Evolutionary conservation across 1,140 invertebrate genomes (phyloP).

Genomic region (Sitophilus oryzae): DNA sequence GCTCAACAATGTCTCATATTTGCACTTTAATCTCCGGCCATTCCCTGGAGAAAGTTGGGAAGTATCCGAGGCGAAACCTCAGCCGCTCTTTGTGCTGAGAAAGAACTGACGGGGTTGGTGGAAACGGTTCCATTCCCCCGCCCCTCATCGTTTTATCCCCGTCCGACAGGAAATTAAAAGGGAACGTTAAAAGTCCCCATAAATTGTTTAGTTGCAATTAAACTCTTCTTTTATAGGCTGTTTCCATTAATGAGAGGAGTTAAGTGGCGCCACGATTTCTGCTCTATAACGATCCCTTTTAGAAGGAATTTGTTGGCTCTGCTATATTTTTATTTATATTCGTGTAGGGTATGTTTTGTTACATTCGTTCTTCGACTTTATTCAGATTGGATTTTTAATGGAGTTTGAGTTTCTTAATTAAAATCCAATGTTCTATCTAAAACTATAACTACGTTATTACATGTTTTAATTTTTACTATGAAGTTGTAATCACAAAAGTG

Average conservation of each 20-base stretch:
- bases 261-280: not conserved
- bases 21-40: not conserved
- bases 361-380: too few relatives aligned
- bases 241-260: not conserved
- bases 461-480: too few relatives aligned
- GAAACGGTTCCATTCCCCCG: not conserved
- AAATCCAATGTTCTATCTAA: too few relatives aligned
- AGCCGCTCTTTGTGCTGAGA: not conserved
- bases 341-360: too few relatives aligned
- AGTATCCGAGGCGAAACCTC: not conserved
- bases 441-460: too few relatives aligned
- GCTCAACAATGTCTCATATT: not conserved
- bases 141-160: not conserved
- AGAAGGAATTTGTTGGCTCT: too few relatives aligned
- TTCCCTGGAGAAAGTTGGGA: not conserved
- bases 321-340: too few relatives aligned
- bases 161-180: not conserved
- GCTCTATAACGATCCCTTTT: too few relatives aligned
- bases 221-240: not conserved
- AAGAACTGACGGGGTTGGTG: not conserved
- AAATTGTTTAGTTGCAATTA: not conserved
- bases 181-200: not conserved
- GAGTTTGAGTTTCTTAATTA: too few relatives aligned
- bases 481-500: too few relatives aligned
- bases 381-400: too few relatives aligned